These are phyloP conservation scores for Tupaia tana DNA, from an alignment of 2,113 vertebrate genomes.

Conservation along the genomic window DNA sequence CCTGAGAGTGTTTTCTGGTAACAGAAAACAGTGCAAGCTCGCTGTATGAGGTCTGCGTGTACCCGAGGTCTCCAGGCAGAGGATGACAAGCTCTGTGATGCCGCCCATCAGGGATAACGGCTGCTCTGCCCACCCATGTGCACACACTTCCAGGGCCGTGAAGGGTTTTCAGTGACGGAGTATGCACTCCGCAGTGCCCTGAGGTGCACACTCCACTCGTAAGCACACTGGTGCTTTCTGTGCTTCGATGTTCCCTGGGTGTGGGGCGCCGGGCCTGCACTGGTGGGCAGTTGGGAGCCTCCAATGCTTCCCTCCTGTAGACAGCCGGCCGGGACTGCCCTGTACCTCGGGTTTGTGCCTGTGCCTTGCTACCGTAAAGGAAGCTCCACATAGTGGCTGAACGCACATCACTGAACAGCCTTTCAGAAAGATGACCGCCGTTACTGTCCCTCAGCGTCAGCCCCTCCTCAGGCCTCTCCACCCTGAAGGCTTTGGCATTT, in stretches of 20 bases:
- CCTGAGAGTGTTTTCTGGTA: background rate
- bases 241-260: no score
- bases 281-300: no score
- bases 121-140: no score
- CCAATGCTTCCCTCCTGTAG: accelerated
- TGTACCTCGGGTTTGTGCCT: background rate
- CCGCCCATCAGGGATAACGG: no score
- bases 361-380: accelerated
- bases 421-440: accelerated
- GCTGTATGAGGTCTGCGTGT: no score
- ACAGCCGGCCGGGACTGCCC: accelerated
- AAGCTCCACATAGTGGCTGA: background rate
- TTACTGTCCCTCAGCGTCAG: accelerated
- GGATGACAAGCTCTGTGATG: background rate
- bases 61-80: background rate
- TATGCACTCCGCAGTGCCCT: accelerated
- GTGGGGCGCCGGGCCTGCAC: accelerated
- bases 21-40: background rate
- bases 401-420: accelerated
- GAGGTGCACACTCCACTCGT: no score
- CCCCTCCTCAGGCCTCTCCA: background rate
- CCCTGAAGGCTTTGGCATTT: background rate
- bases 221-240: background rate
- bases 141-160: accelerated
- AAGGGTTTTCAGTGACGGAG: background rate